These are phyloP conservation scores for Fistularia commersonii DNA, from an alignment of 2,797 vertebrate genomes.

Conservation along the genomic window DNA sequence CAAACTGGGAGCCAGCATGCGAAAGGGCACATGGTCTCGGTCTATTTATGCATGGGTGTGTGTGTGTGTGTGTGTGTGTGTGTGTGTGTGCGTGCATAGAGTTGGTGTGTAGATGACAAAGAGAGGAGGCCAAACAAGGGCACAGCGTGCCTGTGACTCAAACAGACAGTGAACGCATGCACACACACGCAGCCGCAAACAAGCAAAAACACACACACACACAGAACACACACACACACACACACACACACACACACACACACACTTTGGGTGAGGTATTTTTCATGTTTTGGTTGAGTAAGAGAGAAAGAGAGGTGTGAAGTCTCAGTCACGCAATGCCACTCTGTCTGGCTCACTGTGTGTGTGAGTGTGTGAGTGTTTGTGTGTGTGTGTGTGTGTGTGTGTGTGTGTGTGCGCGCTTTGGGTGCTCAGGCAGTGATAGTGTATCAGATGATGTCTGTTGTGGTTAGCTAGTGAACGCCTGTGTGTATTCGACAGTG, in stretches of 20 bases:
- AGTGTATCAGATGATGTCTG: slow-evolving; percentile 17
- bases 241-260: slow-evolving; percentile 2
- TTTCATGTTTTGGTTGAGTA: slow-evolving; percentile 58
- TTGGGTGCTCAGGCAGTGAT: background rate
- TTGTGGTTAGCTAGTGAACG: slow-evolving; percentile 20
- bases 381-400: slow-evolving; percentile 10
- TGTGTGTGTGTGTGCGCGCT: slow-evolving; percentile 6
- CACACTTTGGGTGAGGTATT: slow-evolving; percentile 43
- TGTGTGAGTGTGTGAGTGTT: slow-evolving; percentile 11
- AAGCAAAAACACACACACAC: no score
- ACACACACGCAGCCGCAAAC: slow-evolving; percentile 5
- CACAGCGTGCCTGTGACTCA: slow-evolving; percentile 27
- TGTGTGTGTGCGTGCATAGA: slow-evolving; percentile 9
- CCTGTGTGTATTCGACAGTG: slow-evolving; percentile 24
- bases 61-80: no score
- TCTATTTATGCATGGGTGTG: slow-evolving; percentile 33
- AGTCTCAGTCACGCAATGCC: slow-evolving; percentile 66
- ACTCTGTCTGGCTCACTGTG: slow-evolving; percentile 7
- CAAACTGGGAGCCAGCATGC: slow-evolving; percentile 13
- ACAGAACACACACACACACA: background rate
- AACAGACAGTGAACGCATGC: slow-evolving; percentile 10
- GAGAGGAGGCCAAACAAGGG: slow-evolving; percentile 40
- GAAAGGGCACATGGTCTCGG: slow-evolving; percentile 1
- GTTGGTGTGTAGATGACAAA: slow-evolving; percentile 39
- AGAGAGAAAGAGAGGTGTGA: slow-evolving; percentile 60